Percentiles rank a stretch among this genome's conserved stretches.
These are phyloP conservation scores for Cossypha dichroa DNA, from an alignment of 2,797 vertebrate species.

Conservation along the genomic window DNA sequence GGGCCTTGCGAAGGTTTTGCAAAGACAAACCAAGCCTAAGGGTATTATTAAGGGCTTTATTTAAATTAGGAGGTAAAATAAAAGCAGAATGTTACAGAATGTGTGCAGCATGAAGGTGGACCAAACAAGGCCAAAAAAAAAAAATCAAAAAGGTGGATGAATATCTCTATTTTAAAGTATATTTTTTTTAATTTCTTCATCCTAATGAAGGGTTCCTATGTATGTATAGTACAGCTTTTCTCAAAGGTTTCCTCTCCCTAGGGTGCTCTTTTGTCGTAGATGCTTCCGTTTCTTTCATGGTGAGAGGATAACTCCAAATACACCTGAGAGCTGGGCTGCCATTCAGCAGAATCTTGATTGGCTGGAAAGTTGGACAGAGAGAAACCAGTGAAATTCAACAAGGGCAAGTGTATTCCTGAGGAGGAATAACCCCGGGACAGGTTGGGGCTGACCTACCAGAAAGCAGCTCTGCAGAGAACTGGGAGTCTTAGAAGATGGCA, in stretches of 20 bases:
- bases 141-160: too few species aligned
- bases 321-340: neutral
- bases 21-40: accelerated
- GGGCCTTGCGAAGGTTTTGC: neutral
- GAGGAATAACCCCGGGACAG: neutral
- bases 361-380: neutral
- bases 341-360: accelerated
- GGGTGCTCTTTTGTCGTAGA: neutral
- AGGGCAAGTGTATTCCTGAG: neutral
- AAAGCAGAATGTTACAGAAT: neutral
- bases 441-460: neutral
- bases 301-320: neutral
- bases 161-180: neutral
- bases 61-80: neutral
- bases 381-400: neutral
- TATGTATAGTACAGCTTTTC: neutral
- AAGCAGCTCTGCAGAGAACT: neutral
- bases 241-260: neutral
- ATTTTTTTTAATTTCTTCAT: neutral
- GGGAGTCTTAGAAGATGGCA: neutral
- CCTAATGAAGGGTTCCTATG: neutral
- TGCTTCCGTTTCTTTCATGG: neutral
- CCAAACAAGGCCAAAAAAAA: neutral
- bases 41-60: neutral
- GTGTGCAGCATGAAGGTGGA: neutral